phyloP scores from a whole-genome alignment of 2,797 vertebrate genomes.

The Hippocampus kuda region DNA sequence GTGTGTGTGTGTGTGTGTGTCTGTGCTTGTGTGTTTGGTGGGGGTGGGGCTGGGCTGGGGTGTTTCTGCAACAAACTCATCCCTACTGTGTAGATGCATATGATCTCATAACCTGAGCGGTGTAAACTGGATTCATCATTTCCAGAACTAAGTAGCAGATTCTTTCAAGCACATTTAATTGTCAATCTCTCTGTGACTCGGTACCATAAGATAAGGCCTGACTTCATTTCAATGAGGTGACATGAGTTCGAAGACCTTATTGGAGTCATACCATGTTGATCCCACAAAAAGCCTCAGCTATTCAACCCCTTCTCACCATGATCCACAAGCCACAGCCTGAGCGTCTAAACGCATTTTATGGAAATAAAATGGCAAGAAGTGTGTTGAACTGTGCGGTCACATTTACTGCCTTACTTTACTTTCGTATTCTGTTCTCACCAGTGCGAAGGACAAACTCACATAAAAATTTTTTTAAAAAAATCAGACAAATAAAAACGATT shows the following conservation, averaged over 20 bases:
- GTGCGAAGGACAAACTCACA: too few species aligned
- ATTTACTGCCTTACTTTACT: background rate
- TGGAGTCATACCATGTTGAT: constrained; percentile 46
- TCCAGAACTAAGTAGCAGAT: constrained; percentile 34
- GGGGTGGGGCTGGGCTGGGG: background rate
- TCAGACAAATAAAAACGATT: too few species aligned
- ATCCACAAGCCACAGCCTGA: background rate
- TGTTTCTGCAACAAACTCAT: constrained; percentile 36
- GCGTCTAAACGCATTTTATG: background rate
- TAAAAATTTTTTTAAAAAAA: too few species aligned
- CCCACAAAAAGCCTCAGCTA: constrained; percentile 41
- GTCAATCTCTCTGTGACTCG: constrained; percentile 42
- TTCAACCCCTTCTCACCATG: constrained; percentile 30
- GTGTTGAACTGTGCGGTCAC: background rate
- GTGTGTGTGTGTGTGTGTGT: constrained; percentile 19
- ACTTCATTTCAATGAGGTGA: constrained; percentile 53
- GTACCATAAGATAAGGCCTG: constrained; percentile 51
- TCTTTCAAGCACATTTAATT: constrained; percentile 50
- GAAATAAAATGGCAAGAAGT: background rate
- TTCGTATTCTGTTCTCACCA: too few species aligned
- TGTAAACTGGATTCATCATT: constrained; percentile 43
- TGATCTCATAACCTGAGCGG: constrained; percentile 41
- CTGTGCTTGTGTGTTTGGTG: background rate
- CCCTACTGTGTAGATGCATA: constrained; percentile 35
- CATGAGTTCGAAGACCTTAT: constrained; percentile 44